Percentiles rank a stretch among this genome's conserved stretches.
phyloP scores from a whole-genome alignment of 2,888 invertebrate species.

The Ophioninae sp. region DNA sequence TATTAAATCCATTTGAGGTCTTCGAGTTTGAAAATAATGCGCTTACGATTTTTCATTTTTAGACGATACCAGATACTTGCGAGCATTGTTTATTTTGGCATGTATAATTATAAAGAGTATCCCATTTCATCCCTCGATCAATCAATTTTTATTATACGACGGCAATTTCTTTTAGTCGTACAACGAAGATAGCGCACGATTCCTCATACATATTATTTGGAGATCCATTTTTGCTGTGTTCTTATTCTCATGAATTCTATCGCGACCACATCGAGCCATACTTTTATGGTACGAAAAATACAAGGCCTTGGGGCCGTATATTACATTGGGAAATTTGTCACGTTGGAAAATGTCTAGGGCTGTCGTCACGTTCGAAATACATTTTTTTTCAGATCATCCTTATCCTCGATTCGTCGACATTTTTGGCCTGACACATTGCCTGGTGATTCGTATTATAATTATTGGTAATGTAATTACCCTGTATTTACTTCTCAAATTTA shows the following conservation, averaged over 20 bases:
- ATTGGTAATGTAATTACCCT: background rate
- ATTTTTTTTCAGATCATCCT: conserved; percentile 47
- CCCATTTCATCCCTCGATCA: no score
- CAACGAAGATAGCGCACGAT: background rate
- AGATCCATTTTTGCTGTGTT: background rate
- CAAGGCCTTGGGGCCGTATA: conserved; percentile 21
- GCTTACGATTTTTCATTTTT: no score
- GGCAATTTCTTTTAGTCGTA: background rate
- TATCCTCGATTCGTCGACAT: background rate
- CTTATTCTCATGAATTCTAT: conserved; percentile 30
- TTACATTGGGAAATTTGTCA: conserved; percentile 35
- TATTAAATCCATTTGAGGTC: background rate
- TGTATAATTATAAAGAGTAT: background rate
- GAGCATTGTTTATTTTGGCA: background rate
- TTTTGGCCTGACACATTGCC: background rate
- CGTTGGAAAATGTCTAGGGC: conserved; percentile 27
- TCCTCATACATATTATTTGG: background rate
- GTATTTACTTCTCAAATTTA: background rate
- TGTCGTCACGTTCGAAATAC: conserved; percentile 54
- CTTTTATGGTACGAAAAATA: conserved; percentile 21
- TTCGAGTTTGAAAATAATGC: background rate
- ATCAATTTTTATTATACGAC: background rate
- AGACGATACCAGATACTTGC: background rate
- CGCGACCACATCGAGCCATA: conserved; percentile 15
- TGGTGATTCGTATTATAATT: background rate